Evolutionary conservation across 2,113 vertebrate genomes (phyloP).

Genomic region (Rafetus swinhoei): DNA sequence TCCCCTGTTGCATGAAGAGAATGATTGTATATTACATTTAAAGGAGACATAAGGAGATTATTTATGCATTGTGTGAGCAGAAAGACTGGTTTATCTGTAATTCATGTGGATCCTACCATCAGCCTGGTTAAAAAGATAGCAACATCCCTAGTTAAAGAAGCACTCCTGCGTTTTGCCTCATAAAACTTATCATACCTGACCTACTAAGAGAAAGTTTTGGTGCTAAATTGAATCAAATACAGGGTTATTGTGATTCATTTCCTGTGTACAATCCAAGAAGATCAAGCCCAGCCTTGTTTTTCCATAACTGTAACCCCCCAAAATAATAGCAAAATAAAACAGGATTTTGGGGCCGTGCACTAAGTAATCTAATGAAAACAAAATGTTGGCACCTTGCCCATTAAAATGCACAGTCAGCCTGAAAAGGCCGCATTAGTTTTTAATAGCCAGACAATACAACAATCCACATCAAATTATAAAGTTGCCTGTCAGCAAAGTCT

Average conservation of each 20-base stretch:
- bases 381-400: neutral
- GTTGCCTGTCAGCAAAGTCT: neutral
- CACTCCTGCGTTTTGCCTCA: neutral
- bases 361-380: neutral
- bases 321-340: neutral
- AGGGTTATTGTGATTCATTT: neutral
- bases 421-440: neutral
- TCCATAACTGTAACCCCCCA: neutral
- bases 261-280: neutral
- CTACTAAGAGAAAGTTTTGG: neutral
- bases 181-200: neutral
- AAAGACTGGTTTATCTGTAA: neutral
- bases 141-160: neutral
- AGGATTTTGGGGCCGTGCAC: neutral
- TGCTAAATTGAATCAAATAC: neutral
- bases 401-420: neutral
- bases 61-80: neutral
- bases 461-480: neutral
- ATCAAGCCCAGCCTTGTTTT: neutral
- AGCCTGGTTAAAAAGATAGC: neutral
- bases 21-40: neutral
- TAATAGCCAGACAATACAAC: neutral
- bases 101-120: neutral
- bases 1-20: neutral
- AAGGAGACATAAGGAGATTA: neutral